Evolutionary conservation across 2,797 vertebrate species (phyloP), one percentile per base, ranked within the genome.

Genomic region (Trachops cirrhosus): DNA sequence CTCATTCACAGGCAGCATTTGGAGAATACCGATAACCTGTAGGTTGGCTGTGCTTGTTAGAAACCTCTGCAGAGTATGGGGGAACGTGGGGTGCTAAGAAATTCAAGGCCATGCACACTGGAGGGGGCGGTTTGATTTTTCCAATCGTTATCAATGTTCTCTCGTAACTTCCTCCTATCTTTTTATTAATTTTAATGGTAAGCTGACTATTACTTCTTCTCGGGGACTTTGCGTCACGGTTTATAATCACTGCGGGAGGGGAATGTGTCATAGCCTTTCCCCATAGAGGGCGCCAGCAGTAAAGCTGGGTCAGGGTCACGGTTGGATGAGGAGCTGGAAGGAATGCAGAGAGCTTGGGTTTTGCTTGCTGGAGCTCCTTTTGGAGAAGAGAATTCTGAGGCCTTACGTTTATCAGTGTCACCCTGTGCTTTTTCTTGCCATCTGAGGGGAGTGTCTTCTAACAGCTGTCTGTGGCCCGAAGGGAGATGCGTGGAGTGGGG

Each of bases 231-330:
- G 39, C 64, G 73, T 54, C 77, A 68, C 6, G 18, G 46, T 64
- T 44, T 57, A 22, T 54, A 54, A 34, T 29, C 64, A 15, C 1
- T 48, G 19, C 29, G 41, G 34, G 62, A 37, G 34, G 37, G 41
- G n/a, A 32, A 16, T 82, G 52, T 41, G 78, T 34, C 2, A 2
- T 3, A 39, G 68, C 37, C 67, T 44, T 75, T 26, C 0, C 18
- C 0, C 15, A 2, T 1, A 44, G 39, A 59, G 16, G 0, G 7
- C 6, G 34, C 0, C 0, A 44, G 37, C 6, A 2, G 24, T 15
- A 18, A 44, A 70, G 14, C 73, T 2, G 6, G 26, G 41, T 29
- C 37, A 48, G 68, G 6, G 39, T 12, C 24, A 14, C 5, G 16
- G 59, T 8, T 15, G 14, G 6, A 12, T 16, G 50, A 39, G n/a